phyloP scores from a whole-genome alignment of 2,113 vertebrate species.

The Helogale parvula region DNA sequence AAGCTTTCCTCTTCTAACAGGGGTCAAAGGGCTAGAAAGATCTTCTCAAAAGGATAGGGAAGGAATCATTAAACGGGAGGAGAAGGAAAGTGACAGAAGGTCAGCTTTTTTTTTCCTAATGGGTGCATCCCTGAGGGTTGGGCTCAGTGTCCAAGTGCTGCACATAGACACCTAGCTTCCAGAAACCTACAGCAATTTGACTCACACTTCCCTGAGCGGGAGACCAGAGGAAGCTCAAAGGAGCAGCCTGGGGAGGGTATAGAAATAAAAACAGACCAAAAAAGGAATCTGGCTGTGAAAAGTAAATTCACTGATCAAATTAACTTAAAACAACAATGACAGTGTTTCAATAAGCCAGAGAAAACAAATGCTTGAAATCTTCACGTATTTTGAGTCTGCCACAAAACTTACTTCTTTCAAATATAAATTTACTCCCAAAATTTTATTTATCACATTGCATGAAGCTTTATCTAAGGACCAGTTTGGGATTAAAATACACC shows the following conservation, averaged over 20 bases:
- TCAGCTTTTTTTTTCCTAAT: conserved; percentile 85
- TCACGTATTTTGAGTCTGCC: conserved; percentile 63
- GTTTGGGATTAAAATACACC: conserved; percentile 82
- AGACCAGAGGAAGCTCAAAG: conserved; percentile 57
- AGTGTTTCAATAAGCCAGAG: conserved; percentile 47
- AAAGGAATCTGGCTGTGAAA: conserved; percentile 75
- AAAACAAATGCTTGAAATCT: conserved; percentile 70
- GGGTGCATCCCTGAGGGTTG: conserved; percentile 83
- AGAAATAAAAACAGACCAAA: conserved; percentile 62
- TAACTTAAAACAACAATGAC: conserved; percentile 74
- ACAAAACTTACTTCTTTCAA: conserved; percentile 79
- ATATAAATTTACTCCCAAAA: conserved; percentile 77
- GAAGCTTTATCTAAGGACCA: conserved; percentile 81
- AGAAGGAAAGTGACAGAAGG: conserved; percentile 86
- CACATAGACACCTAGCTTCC: conserved; percentile 82
- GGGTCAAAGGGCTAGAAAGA: conserved; percentile 89
- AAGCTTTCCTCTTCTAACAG: conserved; percentile 87
- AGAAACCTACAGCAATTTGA: conserved; percentile 81
- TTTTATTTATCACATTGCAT: conserved; percentile 56
- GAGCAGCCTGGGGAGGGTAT: conserved; percentile 20
- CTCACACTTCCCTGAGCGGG: conserved; percentile 79
- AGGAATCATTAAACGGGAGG: conserved; percentile 89
- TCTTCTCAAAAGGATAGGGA: conserved; percentile 88
- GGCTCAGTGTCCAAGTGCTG: conserved; percentile 77
- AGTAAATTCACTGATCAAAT: conserved; percentile 74